Conservation (phyloP, 2,888 invertebrate species). For the Drosophila hamatofila region DNA sequence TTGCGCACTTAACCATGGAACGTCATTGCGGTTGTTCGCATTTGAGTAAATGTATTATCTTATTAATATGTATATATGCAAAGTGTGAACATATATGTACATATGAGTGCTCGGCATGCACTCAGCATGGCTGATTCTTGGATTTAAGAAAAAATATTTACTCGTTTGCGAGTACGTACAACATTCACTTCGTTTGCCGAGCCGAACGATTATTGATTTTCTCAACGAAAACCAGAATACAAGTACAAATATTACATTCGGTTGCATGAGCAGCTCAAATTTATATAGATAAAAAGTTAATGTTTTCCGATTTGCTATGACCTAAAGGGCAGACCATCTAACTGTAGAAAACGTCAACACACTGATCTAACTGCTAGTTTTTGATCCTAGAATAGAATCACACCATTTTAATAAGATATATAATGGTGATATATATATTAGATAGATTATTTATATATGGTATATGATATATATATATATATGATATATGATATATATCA, state of each 20-base stretch:
- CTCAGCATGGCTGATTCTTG: constrained; percentile 32
- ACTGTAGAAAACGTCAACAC: not conserved
- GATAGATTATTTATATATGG: not conserved
- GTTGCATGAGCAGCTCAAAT: not conserved
- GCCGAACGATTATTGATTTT: constrained; percentile 59
- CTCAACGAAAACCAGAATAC: constrained; percentile 11
- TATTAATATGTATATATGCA: constrained; percentile 29
- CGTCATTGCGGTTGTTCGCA: constrained; percentile 27
- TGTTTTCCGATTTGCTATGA: not conserved
- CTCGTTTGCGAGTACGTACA: constrained; percentile 31
- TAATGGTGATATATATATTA: not conserved
- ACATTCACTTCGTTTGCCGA: constrained; percentile 8
- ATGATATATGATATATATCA: not conserved
- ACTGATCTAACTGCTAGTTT: not conserved
- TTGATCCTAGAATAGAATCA: too few species aligned
- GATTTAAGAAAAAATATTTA: constrained; percentile 25
- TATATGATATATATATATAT: not conserved
- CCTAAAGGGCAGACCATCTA: not conserved
- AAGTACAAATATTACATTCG: not conserved
- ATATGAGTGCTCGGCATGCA: constrained; percentile 6
- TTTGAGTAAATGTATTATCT: constrained; percentile 41
- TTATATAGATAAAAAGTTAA: not conserved
- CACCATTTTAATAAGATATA: too few species aligned
- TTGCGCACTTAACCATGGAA: constrained; percentile 27
- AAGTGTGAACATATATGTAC: constrained; percentile 4